A percentile compares a stretch with the other conserved stretches of the same genome.
These are phyloP conservation scores for Drosophila kohkoa DNA, from an alignment of 1,140 invertebrate genomes.

Conservation along the genomic window DNA sequence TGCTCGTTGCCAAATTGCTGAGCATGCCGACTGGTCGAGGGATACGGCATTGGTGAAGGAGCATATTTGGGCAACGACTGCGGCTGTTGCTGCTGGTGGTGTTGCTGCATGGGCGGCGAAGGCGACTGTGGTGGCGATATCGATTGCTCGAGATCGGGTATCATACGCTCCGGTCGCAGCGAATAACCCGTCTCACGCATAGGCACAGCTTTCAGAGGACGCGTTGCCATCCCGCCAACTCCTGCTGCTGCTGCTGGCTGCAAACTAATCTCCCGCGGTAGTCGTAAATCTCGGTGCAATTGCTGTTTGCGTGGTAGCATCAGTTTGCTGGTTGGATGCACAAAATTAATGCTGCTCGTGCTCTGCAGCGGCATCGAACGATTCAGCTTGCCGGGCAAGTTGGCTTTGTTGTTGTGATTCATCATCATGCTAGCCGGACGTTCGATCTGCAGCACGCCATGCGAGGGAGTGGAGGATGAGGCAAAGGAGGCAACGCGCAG, in stretches of 20 bases:
- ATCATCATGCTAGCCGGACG: conserved; percentile 46
- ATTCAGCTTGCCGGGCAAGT: conserved; percentile 15
- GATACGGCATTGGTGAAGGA: conserved; percentile 1
- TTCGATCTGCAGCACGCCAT: conserved; percentile 61
- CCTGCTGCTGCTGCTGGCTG: conserved; percentile 48
- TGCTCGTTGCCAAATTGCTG: conserved; percentile 51
- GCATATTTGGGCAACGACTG: conserved; percentile 25
- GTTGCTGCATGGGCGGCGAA: conserved; percentile 35
- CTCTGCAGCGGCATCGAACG: conserved; percentile 57
- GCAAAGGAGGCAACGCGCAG: conserved; percentile 59
- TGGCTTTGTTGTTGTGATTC: conserved; percentile 14
- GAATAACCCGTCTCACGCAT: conserved; percentile 70
- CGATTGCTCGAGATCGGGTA: conserved; percentile 63
- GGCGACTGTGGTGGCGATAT: conserved; percentile 66
- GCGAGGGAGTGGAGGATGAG: conserved; percentile 33
- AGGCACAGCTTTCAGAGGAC: conserved; percentile 63
- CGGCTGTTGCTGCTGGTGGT: too few species aligned
- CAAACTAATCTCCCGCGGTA: conserved; percentile 57
- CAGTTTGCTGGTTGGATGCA: conserved; percentile 64
- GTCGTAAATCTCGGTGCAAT: conserved; percentile 24
- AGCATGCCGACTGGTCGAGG: conserved; percentile 63
- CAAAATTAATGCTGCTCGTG: conserved; percentile 69
- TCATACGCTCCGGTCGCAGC: conserved; percentile 69
- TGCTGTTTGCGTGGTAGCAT: conserved; percentile 66
- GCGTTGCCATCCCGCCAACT: conserved; percentile 11